These are phyloP conservation scores for Coturnix japonica DNA, from an alignment of 2,113 vertebrate genomes.

Conservation along the genomic window DNA sequence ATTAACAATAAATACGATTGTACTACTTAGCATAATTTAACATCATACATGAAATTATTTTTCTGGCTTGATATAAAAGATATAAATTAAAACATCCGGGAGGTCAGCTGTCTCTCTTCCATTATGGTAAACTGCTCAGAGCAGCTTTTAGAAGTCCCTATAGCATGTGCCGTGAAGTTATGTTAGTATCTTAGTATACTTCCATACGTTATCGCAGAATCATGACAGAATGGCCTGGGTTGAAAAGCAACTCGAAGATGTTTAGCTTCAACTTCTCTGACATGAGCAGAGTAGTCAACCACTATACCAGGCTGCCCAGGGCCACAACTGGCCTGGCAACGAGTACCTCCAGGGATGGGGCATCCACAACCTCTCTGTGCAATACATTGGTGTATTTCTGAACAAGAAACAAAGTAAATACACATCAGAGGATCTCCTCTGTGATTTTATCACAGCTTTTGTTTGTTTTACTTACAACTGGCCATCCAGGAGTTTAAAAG, in stretches of 20 bases:
- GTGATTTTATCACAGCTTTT: not conserved
- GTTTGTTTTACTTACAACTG: too few relatives aligned
- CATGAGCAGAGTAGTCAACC: too few relatives aligned
- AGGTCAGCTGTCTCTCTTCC: not conserved
- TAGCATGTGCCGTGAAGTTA: not conserved
- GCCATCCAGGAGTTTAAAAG: not conserved
- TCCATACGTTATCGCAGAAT: too few relatives aligned
- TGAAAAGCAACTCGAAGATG: too few relatives aligned
- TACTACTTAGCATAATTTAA: not conserved
- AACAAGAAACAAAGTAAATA: not conserved
- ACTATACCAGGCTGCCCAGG: too few relatives aligned
- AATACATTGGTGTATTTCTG: not conserved
- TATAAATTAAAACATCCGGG: not conserved
- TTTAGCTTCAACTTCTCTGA: too few relatives aligned
- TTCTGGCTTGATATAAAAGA: not conserved
- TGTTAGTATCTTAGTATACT: accelerated
- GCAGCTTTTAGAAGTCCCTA: not conserved
- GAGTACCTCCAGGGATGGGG: too few relatives aligned
- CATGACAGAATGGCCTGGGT: too few relatives aligned
- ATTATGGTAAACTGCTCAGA: not conserved
- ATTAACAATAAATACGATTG: not conserved
- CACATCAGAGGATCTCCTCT: not conserved
- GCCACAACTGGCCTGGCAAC: too few relatives aligned
- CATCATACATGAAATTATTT: not conserved
- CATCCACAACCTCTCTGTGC: too few relatives aligned